Conservation (phyloP, 1,140 invertebrate species). For the Mercenaria mercenaria region DNA sequence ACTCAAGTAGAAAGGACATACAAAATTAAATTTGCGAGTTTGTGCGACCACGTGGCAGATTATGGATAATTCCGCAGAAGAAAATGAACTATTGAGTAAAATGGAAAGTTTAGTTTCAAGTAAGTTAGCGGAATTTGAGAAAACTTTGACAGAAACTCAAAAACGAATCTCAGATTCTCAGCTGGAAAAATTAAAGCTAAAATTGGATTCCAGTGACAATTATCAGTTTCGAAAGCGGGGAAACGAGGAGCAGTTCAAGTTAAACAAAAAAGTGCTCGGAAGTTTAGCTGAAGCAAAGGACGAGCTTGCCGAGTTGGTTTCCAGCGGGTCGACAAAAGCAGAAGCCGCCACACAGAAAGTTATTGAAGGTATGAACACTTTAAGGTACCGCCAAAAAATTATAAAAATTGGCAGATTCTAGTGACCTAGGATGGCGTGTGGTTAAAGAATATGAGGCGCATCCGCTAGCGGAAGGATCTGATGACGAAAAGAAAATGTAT, state of each 20-base stretch:
- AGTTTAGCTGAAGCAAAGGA: background rate
- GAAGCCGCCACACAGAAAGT: background rate
- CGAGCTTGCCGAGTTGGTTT: background rate
- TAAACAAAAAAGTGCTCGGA: background rate
- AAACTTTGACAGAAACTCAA: background rate
- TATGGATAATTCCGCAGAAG: background rate
- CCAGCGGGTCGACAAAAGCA: background rate
- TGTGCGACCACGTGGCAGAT: background rate
- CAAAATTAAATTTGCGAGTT: background rate
- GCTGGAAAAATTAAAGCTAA: background rate
- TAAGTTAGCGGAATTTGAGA: background rate
- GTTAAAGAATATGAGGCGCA: slow-evolving; percentile 13
- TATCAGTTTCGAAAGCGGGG: background rate
- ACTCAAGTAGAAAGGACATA: background rate
- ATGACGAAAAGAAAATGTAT: slow-evolving; percentile 17
- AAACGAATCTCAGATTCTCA: background rate
- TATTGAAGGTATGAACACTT: background rate
- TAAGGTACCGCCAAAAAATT: background rate
- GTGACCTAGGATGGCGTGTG: background rate
- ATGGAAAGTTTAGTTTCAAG: background rate
- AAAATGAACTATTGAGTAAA: background rate
- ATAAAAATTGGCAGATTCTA: background rate
- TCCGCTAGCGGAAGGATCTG: background rate
- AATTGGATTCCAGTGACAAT: background rate
- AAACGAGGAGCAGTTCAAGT: background rate